Evolutionary conservation across 2,113 vertebrate species (phyloP).

Genomic region (Paracanthobrama guichenoti): DNA sequence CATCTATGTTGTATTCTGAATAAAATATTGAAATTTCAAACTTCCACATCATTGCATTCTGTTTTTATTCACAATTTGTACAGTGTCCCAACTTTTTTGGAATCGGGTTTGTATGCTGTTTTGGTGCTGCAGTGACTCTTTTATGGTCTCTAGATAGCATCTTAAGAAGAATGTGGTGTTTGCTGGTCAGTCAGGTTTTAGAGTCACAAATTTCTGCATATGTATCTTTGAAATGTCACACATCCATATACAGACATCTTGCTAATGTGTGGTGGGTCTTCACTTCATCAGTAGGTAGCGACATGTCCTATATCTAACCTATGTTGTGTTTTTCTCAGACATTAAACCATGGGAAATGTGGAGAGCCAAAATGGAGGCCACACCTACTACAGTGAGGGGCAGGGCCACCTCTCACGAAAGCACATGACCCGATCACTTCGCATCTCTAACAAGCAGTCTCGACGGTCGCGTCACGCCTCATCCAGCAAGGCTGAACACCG

Average conservation of each 20-base stretch:
- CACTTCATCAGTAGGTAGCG: neutral
- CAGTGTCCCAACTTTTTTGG: too few relatives aligned
- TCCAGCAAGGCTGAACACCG: constrained; percentile 84
- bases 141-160: neutral
- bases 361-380: constrained; percentile 93
- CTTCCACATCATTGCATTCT: too few relatives aligned
- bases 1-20: too few relatives aligned
- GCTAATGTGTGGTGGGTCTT: neutral
- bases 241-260: neutral
- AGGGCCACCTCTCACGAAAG: constrained; percentile 84
- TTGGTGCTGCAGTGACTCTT: neutral
- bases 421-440: constrained; percentile 90
- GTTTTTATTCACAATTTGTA: too few relatives aligned
- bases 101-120: too few relatives aligned
- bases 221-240: constrained; percentile 10
- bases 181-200: constrained; percentile 29
- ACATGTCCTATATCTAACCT: neutral
- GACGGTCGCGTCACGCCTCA: constrained; percentile 80
- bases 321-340: constrained; percentile 63
- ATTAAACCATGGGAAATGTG: constrained; percentile 91
- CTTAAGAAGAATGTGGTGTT: constrained; percentile 4
- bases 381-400: constrained; percentile 81
- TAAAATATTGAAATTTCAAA: too few relatives aligned
- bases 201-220: neutral
- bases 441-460: constrained; percentile 80